These are phyloP conservation scores for Psettodes erumei DNA, from an alignment of 2,113 vertebrate species.

Conservation along the genomic window DNA sequence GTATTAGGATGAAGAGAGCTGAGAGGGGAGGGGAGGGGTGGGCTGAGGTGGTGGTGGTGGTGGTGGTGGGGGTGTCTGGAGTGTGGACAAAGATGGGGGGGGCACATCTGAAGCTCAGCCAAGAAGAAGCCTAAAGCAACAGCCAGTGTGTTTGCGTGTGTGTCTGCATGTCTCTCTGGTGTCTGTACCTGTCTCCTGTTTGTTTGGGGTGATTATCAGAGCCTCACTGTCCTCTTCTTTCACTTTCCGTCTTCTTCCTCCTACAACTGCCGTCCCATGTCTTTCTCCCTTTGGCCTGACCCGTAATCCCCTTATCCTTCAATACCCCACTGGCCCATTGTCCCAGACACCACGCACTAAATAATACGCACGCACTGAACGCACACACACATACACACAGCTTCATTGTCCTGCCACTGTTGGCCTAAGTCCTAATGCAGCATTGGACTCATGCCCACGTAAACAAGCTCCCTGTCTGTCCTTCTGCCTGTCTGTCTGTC, in stretches of 20 bases:
- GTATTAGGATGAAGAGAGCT: conserved; percentile 45
- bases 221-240: conserved; percentile 4
- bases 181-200: conserved; percentile 37
- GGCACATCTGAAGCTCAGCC: conserved; percentile 50
- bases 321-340: conserved; percentile 61
- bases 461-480: conserved; percentile 60
- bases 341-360: conserved; percentile 54
- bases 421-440: conserved; percentile 61
- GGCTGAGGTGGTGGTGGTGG: background rate
- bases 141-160: conserved; percentile 13
- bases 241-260: conserved; percentile 11
- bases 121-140: conserved; percentile 50
- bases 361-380: conserved; percentile 35
- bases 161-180: conserved; percentile 18
- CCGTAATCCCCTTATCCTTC: conserved; percentile 61
- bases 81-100: conserved; percentile 45
- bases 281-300: conserved; percentile 54
- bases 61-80: conserved; percentile 23
- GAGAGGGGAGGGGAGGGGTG: conserved; percentile 18
- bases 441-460: conserved; percentile 58
- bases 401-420: conserved; percentile 64
- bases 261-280: conserved; percentile 19
- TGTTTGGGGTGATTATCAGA: conserved; percentile 39
- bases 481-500: conserved; percentile 30
- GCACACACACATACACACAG: conserved; percentile 47